phyloP scores from a whole-genome alignment of 2,113 vertebrate species.

The Phalacrocorax carbo region DNA sequence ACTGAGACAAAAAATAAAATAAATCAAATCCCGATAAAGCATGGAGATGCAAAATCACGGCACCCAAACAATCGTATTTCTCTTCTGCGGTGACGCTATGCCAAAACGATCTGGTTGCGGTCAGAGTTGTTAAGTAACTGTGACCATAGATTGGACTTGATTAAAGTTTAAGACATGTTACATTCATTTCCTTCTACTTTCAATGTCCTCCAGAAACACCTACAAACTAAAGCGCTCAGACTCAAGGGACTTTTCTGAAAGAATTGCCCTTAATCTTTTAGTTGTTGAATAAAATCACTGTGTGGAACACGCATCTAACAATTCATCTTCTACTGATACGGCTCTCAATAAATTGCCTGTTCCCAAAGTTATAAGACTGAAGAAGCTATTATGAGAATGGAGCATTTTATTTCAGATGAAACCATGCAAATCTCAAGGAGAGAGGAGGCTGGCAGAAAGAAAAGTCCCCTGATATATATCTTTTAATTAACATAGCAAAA shows the following conservation, averaged over 20 bases:
- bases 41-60: background rate
- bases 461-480: constrained; percentile 37
- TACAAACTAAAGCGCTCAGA: background rate
- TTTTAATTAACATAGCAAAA: constrained; percentile 56
- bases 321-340: constrained; percentile 26
- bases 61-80: background rate
- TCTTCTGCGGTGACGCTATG: background rate
- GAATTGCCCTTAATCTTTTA: constrained; percentile 35
- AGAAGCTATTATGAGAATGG: constrained; percentile 25
- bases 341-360: background rate
- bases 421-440: constrained; percentile 31
- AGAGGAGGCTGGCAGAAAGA: background rate
- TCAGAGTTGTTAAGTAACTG: background rate
- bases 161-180: background rate
- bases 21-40: background rate
- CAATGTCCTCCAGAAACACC: background rate
- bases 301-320: constrained; percentile 20
- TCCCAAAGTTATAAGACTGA: constrained; percentile 13
- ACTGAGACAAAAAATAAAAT: background rate
- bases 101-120: background rate
- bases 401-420: constrained; percentile 38
- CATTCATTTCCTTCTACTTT: background rate
- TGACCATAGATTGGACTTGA: background rate
- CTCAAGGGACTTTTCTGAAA: background rate
- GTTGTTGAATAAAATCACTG: constrained; percentile 26